Conservation (phyloP, 1,140 invertebrate species). For the Drosophila mojavensis region DNA sequence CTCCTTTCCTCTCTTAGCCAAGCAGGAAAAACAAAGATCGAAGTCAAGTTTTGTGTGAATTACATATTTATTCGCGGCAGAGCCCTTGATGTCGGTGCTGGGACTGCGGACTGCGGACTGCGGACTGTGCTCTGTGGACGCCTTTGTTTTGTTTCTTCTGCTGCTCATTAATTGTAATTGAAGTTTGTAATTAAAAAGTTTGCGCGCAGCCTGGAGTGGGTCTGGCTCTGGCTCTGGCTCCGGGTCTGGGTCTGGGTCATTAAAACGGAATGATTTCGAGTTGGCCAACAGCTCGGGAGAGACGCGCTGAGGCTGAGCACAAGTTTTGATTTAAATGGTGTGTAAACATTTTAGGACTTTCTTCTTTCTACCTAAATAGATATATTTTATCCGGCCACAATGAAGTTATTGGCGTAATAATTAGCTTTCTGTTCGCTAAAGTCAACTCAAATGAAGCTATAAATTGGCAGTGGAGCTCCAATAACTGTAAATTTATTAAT, state of each 20-base stretch:
- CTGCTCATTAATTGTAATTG: constrained; percentile 78
- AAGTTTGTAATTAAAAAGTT: constrained; percentile 82
- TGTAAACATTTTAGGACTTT: constrained; percentile 72
- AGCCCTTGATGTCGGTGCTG: constrained; percentile 23
- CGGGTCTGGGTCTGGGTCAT: constrained; percentile 32
- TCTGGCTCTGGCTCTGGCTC: not conserved
- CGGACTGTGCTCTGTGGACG: too few relatives aligned
- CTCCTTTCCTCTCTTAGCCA: not conserved
- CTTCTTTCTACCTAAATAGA: constrained; percentile 30
- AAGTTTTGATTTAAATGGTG: constrained; percentile 79
- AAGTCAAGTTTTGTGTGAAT: not conserved
- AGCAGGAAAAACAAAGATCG: constrained; percentile 5
- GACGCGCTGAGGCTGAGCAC: constrained; percentile 35
- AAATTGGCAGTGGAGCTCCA: too few relatives aligned
- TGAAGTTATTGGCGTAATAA: constrained; percentile 69
- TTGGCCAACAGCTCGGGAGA: constrained; percentile 34
- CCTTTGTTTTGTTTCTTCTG: constrained; percentile 45
- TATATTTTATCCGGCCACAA: constrained; percentile 55
- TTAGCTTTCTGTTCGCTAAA: constrained; percentile 36
- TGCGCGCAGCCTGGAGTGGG: constrained; percentile 58
- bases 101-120: not conserved
- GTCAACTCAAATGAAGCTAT: not conserved
- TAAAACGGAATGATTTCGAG: constrained; percentile 71
- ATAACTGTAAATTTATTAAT: too few relatives aligned
- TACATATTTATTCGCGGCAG: not conserved